A percentile compares a stretch with the other conserved stretches of the same genome.
phyloP scores from a whole-genome alignment of 2,888 invertebrate genomes.

The Ectemnius lituratus region DNA sequence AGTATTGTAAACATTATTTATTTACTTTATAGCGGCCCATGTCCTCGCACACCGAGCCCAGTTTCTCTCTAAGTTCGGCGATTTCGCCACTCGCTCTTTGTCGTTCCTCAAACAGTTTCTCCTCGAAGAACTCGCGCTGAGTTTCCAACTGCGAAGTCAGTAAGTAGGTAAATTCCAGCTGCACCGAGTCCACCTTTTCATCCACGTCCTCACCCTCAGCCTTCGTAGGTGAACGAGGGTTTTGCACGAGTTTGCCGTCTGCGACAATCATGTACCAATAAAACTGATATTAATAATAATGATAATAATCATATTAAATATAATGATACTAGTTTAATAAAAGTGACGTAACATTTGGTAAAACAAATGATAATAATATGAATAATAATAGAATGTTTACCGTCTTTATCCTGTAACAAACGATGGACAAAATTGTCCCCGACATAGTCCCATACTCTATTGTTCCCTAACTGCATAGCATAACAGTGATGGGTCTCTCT shows the following conservation, averaged over 20 bases:
- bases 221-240: conserved; percentile 78
- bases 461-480: conserved; percentile 96
- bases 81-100: conserved; percentile 79
- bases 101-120: conserved; percentile 81
- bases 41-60: conserved; percentile 79
- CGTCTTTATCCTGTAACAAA: conserved; percentile 98
- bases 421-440: conserved; percentile 98
- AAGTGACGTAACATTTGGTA: too few species aligned
- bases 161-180: conserved; percentile 97
- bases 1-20: not conserved
- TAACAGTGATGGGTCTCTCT: conserved; percentile 97
- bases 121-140: conserved; percentile 95
- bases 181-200: conserved; percentile 96
- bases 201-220: conserved; percentile 82
- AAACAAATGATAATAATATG: not conserved
- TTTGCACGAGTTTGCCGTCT: conserved; percentile 90
- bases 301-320: not conserved
- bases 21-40: conserved; percentile 74
- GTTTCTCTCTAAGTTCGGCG: conserved; percentile 80
- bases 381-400: not conserved
- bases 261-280: not conserved
- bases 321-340: too few species aligned
- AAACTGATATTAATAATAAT: not conserved
- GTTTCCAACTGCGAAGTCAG: conserved; percentile 97
- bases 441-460: conserved; percentile 99